Conservation (phyloP, 2,888 invertebrate species). For the Microdon myrmicae region DNA sequence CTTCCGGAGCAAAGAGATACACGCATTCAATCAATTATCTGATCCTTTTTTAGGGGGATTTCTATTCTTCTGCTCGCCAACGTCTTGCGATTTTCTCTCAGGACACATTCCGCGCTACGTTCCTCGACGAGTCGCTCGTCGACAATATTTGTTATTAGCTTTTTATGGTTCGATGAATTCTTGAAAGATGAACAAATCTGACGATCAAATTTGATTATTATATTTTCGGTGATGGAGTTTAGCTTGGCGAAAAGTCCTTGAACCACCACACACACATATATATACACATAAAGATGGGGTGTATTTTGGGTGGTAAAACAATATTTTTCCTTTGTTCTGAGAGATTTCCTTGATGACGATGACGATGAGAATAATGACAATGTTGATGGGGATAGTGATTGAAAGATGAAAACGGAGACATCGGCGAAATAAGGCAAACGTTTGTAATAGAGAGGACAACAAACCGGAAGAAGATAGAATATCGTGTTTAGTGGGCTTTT, state of each 20-base stretch:
- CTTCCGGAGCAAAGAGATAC: background rate
- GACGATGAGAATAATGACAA: slow-evolving; percentile 10
- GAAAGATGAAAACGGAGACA: slow-evolving; percentile 13
- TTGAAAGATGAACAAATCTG: slow-evolving; percentile 52
- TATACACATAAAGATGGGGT: no score
- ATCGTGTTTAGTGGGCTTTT: slow-evolving; percentile 30
- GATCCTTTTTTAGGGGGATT: slow-evolving; percentile 33
- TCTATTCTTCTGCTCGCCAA: background rate
- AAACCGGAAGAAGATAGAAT: slow-evolving; percentile 5
- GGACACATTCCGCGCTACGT: background rate
- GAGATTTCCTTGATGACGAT: slow-evolving; percentile 32
- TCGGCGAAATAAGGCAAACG: no score
- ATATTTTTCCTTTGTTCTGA: slow-evolving; percentile 39
- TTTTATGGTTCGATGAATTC: slow-evolving; percentile 52
- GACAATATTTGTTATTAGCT: slow-evolving; percentile 53
- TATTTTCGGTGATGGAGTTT: slow-evolving; percentile 19
- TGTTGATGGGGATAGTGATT: slow-evolving; percentile 13
- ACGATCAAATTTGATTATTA: slow-evolving; percentile 50
- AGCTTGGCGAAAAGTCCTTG: no score
- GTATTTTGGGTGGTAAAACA: slow-evolving; percentile 14
- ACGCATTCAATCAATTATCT: slow-evolving; percentile 50
- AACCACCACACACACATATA: no score
- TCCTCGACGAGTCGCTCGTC: slow-evolving; percentile 9
- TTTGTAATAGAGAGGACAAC: no score
- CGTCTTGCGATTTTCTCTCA: slow-evolving; percentile 25